phyloP scores from a whole-genome alignment of 2,888 invertebrate species.

The Caenorhabditis sulstoni region DNA sequence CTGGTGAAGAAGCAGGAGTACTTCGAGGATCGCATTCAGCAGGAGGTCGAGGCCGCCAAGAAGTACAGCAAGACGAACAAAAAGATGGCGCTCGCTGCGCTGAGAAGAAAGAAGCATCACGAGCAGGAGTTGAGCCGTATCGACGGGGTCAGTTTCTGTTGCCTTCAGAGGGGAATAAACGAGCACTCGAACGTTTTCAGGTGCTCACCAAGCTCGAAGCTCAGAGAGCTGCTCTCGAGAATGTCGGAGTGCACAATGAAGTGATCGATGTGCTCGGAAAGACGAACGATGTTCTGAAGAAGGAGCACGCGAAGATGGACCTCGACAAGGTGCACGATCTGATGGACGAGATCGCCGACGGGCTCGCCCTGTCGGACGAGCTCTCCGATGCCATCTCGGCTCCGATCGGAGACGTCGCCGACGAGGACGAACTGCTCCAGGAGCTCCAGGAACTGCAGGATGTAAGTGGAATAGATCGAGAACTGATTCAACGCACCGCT shows the following conservation, averaged over 20 bases:
- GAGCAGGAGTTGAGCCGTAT: conserved; percentile 65
- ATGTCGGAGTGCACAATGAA: conserved; percentile 68
- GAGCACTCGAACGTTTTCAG: conserved; percentile 49
- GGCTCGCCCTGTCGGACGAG: conserved; percentile 64
- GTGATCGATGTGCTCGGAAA: conserved; percentile 69
- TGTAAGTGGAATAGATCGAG: conserved; percentile 23
- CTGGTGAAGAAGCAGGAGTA: conserved; percentile 68
- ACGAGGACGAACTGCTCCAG: conserved; percentile 68
- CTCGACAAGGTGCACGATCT: conserved; percentile 70
- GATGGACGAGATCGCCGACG: conserved; percentile 72
- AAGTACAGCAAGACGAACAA: conserved; percentile 69
- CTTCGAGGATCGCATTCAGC: conserved; percentile 65
- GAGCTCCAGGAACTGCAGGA: conserved; percentile 68
- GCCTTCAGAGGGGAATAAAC: no score
- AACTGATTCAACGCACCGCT: no score
- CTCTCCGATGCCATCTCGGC: conserved; percentile 66
- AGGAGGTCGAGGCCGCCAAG: conserved; percentile 66
- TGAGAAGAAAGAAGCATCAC: conserved; percentile 69
- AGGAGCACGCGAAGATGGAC: conserved; percentile 67
- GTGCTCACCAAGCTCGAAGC: conserved; percentile 68
- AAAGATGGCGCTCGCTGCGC: conserved; percentile 66
- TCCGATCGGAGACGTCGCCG: conserved; percentile 64
- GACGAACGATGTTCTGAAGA: conserved; percentile 67
- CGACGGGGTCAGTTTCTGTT: conserved; percentile 54
- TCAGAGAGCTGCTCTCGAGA: conserved; percentile 69